phyloP scores from a whole-genome alignment of 2,113 vertebrate species.

The Miniopterus natalensis region DNA sequence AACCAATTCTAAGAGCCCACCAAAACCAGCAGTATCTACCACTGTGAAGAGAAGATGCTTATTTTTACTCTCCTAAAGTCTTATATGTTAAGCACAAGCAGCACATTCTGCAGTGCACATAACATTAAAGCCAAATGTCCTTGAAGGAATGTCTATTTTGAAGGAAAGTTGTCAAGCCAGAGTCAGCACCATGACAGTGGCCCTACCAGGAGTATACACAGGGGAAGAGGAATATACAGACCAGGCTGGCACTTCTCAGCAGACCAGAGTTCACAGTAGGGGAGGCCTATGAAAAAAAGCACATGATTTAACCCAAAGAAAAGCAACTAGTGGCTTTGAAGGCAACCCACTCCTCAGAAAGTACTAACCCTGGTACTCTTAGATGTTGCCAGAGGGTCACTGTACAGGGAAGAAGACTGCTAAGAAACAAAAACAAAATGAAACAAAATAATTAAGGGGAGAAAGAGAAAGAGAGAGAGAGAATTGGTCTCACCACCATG shows the following conservation, averaged over 20 bases:
- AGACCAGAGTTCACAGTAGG: constrained; percentile 88
- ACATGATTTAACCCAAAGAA: constrained; percentile 61
- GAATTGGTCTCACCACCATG: not conserved
- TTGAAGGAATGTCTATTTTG: not conserved
- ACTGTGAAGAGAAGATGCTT: not conserved
- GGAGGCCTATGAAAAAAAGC: constrained; percentile 85
- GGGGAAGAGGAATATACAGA: constrained; percentile 87
- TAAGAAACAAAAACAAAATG: constrained; percentile 56
- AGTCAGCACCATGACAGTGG: constrained; percentile 11
- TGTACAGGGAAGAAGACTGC: constrained; percentile 89
- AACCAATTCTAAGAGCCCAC: not conserved
- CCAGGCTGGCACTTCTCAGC: constrained; percentile 93
- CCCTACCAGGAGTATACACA: constrained; percentile 66
- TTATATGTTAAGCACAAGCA: constrained; percentile 4
- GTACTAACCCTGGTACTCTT: constrained; percentile 91
- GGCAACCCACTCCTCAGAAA: not conserved
- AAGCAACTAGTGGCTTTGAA: constrained; percentile 28
- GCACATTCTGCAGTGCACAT: not conserved
- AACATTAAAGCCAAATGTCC: not conserved
- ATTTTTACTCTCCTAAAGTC: not conserved
- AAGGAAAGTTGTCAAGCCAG: constrained; percentile 43
- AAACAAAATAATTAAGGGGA: not conserved
- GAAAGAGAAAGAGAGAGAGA: not conserved
- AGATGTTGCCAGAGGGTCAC: constrained; percentile 85
- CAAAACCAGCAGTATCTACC: not conserved